A percentile compares a stretch with the other conserved stretches of the same genome.
Conservation (phyloP, 2,113 vertebrate genomes). For the Chrysochloris asiatica region DNA sequence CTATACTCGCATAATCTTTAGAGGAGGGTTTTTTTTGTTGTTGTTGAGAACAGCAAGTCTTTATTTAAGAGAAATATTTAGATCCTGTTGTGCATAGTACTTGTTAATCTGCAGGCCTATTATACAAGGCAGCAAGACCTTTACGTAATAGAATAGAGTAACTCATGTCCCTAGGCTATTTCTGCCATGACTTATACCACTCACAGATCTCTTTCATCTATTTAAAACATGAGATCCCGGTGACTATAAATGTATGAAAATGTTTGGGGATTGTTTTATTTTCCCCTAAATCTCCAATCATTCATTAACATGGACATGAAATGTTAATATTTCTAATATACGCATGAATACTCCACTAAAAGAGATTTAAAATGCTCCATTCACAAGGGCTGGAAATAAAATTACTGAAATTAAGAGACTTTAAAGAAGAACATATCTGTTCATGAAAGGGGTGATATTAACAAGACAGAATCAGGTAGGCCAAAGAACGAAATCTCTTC, state of each 20-base stretch:
- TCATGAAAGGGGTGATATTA: conserved; percentile 11
- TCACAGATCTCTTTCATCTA: conserved; percentile 85
- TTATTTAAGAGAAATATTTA: conserved; percentile 86
- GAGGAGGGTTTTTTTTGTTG: conserved; percentile 72
- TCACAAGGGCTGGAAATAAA: conserved; percentile 18
- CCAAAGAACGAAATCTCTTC: conserved; percentile 28
- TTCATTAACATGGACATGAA: conserved; percentile 61
- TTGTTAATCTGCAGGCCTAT: conserved; percentile 83
- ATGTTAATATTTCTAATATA: conserved; percentile 72
- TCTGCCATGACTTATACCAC: conserved; percentile 82
- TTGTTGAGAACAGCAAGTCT: conserved; percentile 81
- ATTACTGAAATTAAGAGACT: conserved; percentile 63
- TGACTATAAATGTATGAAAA: conserved; percentile 83
- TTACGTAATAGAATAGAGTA: conserved; percentile 81
- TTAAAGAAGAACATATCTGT: conserved; percentile 55
- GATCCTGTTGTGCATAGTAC: conserved; percentile 73
- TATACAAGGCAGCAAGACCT: conserved; percentile 80
- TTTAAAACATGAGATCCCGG: conserved; percentile 81
- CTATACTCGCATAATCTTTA: conserved; percentile 78
- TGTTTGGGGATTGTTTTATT: conserved; percentile 73
- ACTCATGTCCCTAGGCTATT: conserved; percentile 83
- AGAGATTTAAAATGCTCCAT: conserved; percentile 48
- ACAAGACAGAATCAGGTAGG: conserved; percentile 31
- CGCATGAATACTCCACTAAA: conserved; percentile 45
- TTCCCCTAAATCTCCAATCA: conserved; percentile 63